These are phyloP conservation scores for Metellina segmentata DNA, from an alignment of 2,888 invertebrate species.

Conservation along the genomic window DNA sequence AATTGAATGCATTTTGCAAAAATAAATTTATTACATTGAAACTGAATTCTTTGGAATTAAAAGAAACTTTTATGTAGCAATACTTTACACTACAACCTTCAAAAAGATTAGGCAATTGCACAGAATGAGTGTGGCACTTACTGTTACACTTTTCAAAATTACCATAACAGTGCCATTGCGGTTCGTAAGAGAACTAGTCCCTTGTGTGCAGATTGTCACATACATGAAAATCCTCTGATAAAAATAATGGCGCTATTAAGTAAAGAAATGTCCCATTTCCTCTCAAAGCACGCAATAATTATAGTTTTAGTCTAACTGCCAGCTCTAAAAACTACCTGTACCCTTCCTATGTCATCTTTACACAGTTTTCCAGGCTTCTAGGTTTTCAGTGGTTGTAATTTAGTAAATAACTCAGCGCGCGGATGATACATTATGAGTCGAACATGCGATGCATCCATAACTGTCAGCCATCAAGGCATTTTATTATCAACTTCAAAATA, in stretches of 20 bases:
- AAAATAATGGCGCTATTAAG: constrained; percentile 61
- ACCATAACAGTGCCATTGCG: constrained; percentile 18
- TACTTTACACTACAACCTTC: not conserved
- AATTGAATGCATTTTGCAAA: too few relatives aligned
- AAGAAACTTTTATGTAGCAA: not conserved
- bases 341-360: constrained; percentile 30
- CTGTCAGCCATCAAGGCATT: not conserved
- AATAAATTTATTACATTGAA: too few relatives aligned
- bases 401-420: not conserved
- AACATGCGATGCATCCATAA: not conserved
- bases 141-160: not conserved
- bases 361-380: constrained; percentile 5
- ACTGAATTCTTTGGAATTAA: too few relatives aligned
- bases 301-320: constrained; percentile 20
- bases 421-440: not conserved
- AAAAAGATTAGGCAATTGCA: not conserved
- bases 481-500: not conserved
- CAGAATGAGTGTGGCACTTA: not conserved
- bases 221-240: constrained; percentile 55
- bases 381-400: not conserved
- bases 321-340: constrained; percentile 39
- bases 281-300: constrained; percentile 49
- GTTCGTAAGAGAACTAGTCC: constrained; percentile 30
- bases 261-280: constrained; percentile 57
- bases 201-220: constrained; percentile 48